Evolutionary conservation across 2,113 vertebrate species (phyloP).

Genomic region (Xerus inauris): DNA sequence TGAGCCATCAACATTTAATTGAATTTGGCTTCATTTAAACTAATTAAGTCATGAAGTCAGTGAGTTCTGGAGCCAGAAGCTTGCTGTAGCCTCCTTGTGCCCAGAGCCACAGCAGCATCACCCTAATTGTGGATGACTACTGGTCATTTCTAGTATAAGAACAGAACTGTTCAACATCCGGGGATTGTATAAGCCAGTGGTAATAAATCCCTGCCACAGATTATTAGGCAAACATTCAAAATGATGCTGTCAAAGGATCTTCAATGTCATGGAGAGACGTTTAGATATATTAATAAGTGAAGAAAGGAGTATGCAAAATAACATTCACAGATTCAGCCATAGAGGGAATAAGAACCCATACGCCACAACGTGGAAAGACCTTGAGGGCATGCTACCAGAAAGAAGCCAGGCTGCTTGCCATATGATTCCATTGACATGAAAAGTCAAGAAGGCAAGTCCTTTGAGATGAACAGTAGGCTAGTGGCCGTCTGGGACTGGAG

Average conservation of each 20-base stretch:
- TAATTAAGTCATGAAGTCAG: slow-evolving; percentile 78
- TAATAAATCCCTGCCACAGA: neutral
- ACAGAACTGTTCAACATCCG: neutral
- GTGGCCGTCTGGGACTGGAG: neutral
- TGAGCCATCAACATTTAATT: slow-evolving; percentile 54
- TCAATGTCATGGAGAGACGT: neutral
- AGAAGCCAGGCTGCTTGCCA: fast-evolving
- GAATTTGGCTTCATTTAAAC: slow-evolving; percentile 71
- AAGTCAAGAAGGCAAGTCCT: no score
- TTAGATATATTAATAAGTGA: neutral
- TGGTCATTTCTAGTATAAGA: neutral
- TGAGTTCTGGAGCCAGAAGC: slow-evolving; percentile 61
- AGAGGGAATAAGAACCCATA: neutral
- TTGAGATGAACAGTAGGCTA: no score
- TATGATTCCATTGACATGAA: fast-evolving
- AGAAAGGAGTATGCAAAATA: neutral
- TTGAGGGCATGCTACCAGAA: fast-evolving
- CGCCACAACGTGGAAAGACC: neutral
- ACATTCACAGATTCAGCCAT: neutral
- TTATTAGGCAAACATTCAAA: neutral
- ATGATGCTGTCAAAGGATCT: neutral
- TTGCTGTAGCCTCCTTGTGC: slow-evolving; percentile 42
- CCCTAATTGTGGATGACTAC: neutral
- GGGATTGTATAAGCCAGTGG: neutral
- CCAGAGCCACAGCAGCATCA: slow-evolving; percentile 11